phyloP scores from a whole-genome alignment of 2,797 vertebrate species.

The Molossus molossus region DNA sequence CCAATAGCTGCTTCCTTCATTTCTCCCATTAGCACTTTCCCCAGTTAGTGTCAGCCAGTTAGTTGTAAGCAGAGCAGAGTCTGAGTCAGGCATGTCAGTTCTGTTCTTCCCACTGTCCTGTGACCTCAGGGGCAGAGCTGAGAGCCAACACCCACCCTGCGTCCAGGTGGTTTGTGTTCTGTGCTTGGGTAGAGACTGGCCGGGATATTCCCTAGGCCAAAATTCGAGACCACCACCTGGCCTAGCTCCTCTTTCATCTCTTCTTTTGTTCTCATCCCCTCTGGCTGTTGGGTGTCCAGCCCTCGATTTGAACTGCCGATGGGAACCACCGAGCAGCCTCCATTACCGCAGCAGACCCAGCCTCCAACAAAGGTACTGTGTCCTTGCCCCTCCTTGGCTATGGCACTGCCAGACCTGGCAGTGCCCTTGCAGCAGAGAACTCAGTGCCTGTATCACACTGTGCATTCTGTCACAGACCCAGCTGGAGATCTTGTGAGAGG shows the following conservation, averaged over 20 bases:
- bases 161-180: background rate
- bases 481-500: background rate
- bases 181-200: background rate
- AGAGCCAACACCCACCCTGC: background rate
- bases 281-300: conserved; percentile 88
- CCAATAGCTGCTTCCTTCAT: background rate
- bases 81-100: background rate
- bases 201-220: background rate
- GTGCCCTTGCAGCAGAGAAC: background rate
- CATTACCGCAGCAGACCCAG: conserved; percentile 95
- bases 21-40: background rate
- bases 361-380: conserved; percentile 95
- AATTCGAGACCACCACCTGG: background rate
- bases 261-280: background rate
- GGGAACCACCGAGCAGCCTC: conserved; percentile 97
- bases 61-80: background rate
- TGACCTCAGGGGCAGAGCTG: background rate
- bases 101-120: background rate
- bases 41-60: background rate
- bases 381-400: background rate
- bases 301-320: conserved; percentile 99
- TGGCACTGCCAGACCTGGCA: background rate
- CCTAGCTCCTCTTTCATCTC: conserved; percentile 58
- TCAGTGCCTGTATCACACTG: background rate
- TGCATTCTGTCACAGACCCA: background rate